These are phyloP conservation scores for Nemopilema nomurai DNA, from an alignment of 30 jellyfish, hydroid and myxozoan genomes.

Conservation along the genomic window DNA sequence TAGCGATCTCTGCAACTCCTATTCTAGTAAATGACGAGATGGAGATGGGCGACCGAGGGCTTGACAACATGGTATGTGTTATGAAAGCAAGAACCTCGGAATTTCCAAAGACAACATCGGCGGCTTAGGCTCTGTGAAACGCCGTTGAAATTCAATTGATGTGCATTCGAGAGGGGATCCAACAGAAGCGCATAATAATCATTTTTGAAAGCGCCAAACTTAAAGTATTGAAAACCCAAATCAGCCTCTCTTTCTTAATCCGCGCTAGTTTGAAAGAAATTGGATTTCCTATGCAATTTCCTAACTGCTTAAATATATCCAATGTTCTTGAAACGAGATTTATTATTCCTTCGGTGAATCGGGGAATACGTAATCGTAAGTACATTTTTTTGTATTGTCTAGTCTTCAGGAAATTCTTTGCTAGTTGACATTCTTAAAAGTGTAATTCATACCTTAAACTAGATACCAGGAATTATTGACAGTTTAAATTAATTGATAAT, in stretches of 20 bases:
- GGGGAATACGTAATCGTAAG: neutral
- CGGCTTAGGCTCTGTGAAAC: neutral
- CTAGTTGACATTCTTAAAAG: conserved; percentile 14
- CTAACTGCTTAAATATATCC: conserved; percentile 52
- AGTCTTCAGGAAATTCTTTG: conserved; percentile 24
- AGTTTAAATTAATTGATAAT: neutral
- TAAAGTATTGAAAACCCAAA: neutral
- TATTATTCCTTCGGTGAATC: conserved; percentile 19
- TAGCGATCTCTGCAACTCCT: too few species aligned
- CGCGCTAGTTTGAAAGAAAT: conserved; percentile 8
- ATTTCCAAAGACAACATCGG: neutral
- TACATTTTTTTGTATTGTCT: conserved; percentile 36
- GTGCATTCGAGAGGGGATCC: neutral
- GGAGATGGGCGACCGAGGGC: too few species aligned
- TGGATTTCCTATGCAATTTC: conserved; percentile 55
- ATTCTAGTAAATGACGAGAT: too few species aligned
- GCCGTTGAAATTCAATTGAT: neutral
- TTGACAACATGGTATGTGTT: neutral
- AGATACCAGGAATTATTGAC: conserved; percentile 16
- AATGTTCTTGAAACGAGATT: conserved; percentile 47
- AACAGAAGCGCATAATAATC: neutral
- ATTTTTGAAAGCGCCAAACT: neutral
- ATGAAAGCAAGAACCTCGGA: neutral
- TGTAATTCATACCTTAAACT: conserved; percentile 43
- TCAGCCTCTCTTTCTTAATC: conserved; percentile 7